Evolutionary conservation across 2,888 invertebrate species (phyloP).

Genomic region (Hydroisotoma schaefferi): DNA sequence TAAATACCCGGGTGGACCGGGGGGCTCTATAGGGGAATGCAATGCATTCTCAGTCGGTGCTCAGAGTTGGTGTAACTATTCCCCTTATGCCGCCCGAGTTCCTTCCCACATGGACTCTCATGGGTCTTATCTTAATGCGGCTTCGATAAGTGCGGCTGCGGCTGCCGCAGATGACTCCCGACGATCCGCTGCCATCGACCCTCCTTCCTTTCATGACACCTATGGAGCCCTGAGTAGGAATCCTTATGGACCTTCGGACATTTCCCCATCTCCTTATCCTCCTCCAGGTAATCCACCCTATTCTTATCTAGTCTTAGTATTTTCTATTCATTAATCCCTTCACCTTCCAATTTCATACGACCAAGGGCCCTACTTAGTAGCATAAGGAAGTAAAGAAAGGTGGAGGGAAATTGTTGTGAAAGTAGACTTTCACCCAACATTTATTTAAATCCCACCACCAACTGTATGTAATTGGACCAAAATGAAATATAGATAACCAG

Average conservation of each 20-base stretch:
- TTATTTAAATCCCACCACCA: too few relatives aligned
- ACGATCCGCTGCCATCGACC: constrained; percentile 42
- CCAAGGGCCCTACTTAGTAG: too few relatives aligned
- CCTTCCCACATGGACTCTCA: constrained; percentile 48
- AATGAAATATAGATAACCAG: too few relatives aligned
- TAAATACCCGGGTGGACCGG: constrained; percentile 43
- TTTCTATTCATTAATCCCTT: constrained; percentile 1
- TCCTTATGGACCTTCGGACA: constrained; percentile 46
- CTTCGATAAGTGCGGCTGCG: constrained; percentile 24
- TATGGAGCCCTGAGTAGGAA: constrained; percentile 40
- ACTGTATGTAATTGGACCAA: too few relatives aligned
- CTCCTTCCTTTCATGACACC: constrained; percentile 45
- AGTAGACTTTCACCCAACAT: too few relatives aligned
- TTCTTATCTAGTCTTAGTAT: constrained; percentile 15
- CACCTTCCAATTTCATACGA: too few relatives aligned
- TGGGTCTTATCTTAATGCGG: constrained; percentile 38
- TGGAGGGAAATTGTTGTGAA: too few relatives aligned
- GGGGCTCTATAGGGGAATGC: constrained; percentile 45
- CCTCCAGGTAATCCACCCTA: constrained; percentile 49
- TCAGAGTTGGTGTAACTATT: constrained; percentile 45
- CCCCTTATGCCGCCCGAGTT: constrained; percentile 45
- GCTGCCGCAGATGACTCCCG: constrained; percentile 43
- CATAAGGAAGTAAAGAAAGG: too few relatives aligned
- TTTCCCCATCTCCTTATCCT: constrained; percentile 47
- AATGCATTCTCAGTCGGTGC: constrained; percentile 43